Evolutionary conservation across 1,140 invertebrate species (phyloP).

Genomic region (Drosophila bocqueti): DNA sequence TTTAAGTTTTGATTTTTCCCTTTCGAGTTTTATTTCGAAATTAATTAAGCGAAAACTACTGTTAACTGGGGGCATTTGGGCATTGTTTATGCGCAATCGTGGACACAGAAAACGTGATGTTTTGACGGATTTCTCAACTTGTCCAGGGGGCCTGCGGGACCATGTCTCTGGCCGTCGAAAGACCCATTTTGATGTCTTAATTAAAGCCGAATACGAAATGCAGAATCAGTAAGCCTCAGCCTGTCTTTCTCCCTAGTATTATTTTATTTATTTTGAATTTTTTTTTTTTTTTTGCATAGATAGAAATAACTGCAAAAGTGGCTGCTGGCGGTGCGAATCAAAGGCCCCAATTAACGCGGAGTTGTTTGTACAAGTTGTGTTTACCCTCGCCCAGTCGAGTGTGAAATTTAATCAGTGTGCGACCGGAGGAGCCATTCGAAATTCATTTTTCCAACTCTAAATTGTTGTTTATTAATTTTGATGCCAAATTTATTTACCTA

Average conservation of each 20-base stretch:
- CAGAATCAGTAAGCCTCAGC: conserved; percentile 30
- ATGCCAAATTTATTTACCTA: conserved; percentile 72
- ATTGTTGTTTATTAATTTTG: conserved; percentile 81
- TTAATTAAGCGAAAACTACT: conserved; percentile 78
- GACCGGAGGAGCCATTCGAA: conserved; percentile 47
- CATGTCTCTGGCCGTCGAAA: conserved; percentile 24
- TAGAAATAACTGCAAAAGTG: conserved; percentile 30
- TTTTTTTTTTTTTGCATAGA: conserved; percentile 3
- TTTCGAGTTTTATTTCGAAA: conserved; percentile 58
- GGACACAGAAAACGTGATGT: conserved; percentile 70
- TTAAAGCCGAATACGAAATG: conserved; percentile 63
- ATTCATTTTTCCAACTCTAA: conserved; percentile 49
- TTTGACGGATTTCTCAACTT: conserved; percentile 64
- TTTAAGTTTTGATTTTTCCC: conserved; percentile 63
- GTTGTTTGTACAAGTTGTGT: conserved; percentile 62
- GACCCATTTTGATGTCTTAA: conserved; percentile 66
- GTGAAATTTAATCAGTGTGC: conserved; percentile 82
- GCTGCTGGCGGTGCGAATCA: conserved; percentile 56
- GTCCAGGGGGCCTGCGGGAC: conserved; percentile 24
- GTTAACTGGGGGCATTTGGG: conserved; percentile 58
- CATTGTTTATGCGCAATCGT: conserved; percentile 47
- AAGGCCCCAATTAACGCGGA: conserved; percentile 66
- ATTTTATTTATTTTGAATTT: conserved; percentile 16
- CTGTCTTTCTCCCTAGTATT: neutral
- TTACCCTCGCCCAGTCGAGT: conserved; percentile 54